phyloP scores from a whole-genome alignment of 2,888 invertebrate species.

The Pseudococcus longispinus region DNA sequence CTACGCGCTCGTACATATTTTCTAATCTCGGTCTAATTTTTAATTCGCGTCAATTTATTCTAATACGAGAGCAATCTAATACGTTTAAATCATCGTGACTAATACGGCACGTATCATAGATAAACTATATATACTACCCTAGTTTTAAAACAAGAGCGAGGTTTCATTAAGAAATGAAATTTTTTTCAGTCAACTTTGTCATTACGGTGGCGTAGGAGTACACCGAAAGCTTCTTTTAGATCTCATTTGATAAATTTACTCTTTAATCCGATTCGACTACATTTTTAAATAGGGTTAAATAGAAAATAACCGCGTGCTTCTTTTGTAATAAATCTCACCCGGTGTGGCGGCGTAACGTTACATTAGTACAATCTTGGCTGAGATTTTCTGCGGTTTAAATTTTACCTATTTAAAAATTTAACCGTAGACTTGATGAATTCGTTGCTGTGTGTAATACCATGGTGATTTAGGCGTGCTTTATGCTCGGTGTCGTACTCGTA shows the following conservation, averaged over 20 bases:
- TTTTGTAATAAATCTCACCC: background rate
- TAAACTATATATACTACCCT: background rate
- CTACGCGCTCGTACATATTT: background rate
- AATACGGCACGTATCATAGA: background rate
- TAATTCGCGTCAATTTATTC: slow-evolving; percentile 5
- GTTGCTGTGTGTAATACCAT: no score
- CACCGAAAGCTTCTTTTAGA: background rate
- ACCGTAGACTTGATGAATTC: background rate
- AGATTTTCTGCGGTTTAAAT: background rate
- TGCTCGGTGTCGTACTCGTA: no score
- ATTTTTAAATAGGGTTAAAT: slow-evolving; percentile 4
- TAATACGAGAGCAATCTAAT: background rate
- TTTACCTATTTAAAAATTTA: background rate
- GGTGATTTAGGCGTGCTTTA: no score
- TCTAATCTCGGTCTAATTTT: slow-evolving; percentile 4
- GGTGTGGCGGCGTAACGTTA: background rate
- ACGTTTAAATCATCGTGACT: background rate
- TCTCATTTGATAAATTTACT: slow-evolving; percentile 8
- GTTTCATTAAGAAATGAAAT: slow-evolving; percentile 12
- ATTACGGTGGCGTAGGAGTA: background rate
- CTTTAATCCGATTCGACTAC: background rate
- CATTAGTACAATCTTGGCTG: background rate
- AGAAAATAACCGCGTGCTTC: background rate
- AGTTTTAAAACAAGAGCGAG: background rate
- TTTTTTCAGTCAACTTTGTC: background rate